Evolutionary conservation across 2,113 vertebrate species (phyloP), one percentile per base, ranked within the genome.

Genomic region (Misgurnus anguillicaudatus): DNA sequence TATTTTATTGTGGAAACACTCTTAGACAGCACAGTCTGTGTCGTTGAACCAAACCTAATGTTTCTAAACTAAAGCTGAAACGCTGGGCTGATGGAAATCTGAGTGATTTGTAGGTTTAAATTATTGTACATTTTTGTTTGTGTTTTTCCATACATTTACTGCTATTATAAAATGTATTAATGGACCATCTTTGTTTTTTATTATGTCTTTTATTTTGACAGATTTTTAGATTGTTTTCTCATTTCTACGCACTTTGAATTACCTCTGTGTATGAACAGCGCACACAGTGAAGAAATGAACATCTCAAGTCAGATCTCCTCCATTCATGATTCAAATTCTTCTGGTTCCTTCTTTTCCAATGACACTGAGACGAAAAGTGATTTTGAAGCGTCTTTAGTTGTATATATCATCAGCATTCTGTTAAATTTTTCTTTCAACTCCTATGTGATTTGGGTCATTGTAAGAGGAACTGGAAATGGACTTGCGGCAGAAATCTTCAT

Each of bases 201-300:
- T n/a, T n/a, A n/a, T n/a, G n/a, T n/a, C n/a, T n/a, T n/a, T n/a
- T n/a, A n/a, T n/a, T n/a, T n/a, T n/a, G n/a, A n/a, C n/a, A n/a
- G n/a, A n/a, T n/a, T n/a, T n/a, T n/a, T n/a, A n/a, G n/a, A n/a
- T n/a, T n/a, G n/a, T n/a, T n/a, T n/a, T n/a, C n/a, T n/a, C n/a
- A n/a, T n/a, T n/a, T n/a, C n/a, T n/a, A n/a, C n/a, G n/a, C n/a
- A n/a, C n/a, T n/a, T n/a, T n/a, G n/a, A n/a, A n/a, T n/a, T n/a
- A n/a, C n/a, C n/a, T n/a, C n/a, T n/a, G n/a, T n/a, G n/a, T n/a
- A n/a, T n/a, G n/a, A n/a, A 11, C 60, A 11, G n/a, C n/a, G 21
- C 31, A 38, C 61, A 21, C 69, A 41, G 41, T 42, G 6, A 36
- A 24, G 5, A 69, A 39, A 83, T 83, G 77, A 79, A 83, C 36